A percentile compares a stretch with the other conserved stretches of the same genome.
These are phyloP conservation scores for Bombus soroeensis DNA, from an alignment of 1,140 invertebrate genomes.

Conservation along the genomic window DNA sequence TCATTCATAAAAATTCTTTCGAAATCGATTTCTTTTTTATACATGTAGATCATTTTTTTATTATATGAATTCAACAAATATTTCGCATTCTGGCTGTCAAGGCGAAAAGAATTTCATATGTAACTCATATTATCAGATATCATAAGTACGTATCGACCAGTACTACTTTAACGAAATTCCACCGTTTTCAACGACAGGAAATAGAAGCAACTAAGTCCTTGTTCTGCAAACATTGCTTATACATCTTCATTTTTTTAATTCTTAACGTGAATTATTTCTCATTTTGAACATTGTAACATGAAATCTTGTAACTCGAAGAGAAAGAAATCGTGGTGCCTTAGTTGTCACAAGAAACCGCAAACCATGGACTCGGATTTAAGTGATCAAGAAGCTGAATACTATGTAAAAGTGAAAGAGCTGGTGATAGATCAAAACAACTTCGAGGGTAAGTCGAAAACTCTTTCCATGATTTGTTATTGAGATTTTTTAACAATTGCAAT, in stretches of 20 bases:
- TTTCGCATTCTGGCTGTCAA: neutral
- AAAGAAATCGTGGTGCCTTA: constrained; percentile 35
- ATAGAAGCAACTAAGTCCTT: neutral
- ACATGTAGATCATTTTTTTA: neutral
- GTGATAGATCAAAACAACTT: neutral
- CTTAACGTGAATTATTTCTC: neutral
- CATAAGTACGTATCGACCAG: constrained; percentile 29
- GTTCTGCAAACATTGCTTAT: no score
- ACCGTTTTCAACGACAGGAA: neutral
- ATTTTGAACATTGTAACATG: constrained; percentile 26
- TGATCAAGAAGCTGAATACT: constrained; percentile 48
- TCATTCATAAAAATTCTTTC: neutral
- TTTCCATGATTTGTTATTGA: neutral
- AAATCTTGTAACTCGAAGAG: constrained; percentile 22
- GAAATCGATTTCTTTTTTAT: neutral
- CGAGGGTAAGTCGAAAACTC: neutral
- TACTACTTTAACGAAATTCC: neutral
- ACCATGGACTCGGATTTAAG: constrained; percentile 63
- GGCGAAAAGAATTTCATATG: neutral
- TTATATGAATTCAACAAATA: neutral
- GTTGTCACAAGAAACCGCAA: constrained; percentile 57
- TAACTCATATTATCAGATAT: constrained; percentile 51
- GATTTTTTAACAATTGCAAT: neutral
- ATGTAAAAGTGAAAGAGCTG: neutral
- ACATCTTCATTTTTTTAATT: neutral